phyloP scores from a whole-genome alignment of 2,888 invertebrate species.

The Ptychoptera contaminata region DNA sequence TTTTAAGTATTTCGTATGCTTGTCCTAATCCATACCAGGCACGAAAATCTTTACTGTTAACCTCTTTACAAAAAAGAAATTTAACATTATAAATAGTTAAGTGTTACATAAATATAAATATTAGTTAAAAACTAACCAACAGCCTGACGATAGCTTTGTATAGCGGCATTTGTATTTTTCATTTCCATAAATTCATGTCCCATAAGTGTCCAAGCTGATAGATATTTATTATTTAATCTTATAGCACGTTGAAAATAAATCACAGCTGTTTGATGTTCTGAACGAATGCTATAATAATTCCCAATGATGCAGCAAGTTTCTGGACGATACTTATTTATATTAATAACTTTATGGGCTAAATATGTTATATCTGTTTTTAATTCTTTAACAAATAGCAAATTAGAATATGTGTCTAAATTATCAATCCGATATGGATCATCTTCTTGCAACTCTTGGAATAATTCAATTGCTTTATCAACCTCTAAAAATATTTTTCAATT shows the following conservation, averaged over 20 bases:
- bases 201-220: slow-evolving; percentile 95
- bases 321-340: slow-evolving; percentile 90
- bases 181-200: slow-evolving; percentile 99
- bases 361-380: slow-evolving; percentile 81
- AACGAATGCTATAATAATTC: slow-evolving; percentile 90
- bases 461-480: slow-evolving; percentile 71
- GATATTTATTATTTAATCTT: slow-evolving; percentile 82
- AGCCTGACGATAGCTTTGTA: slow-evolving; percentile 93
- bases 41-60: slow-evolving; percentile 84
- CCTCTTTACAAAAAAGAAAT: slow-evolving; percentile 43
- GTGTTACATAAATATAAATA: background rate
- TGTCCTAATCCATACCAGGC: slow-evolving; percentile 99
- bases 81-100: background rate
- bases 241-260: slow-evolving; percentile 90
- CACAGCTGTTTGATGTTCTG: slow-evolving; percentile 96
- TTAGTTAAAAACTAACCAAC: slow-evolving; percentile 46
- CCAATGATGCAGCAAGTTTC: slow-evolving; percentile 98
- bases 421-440: slow-evolving; percentile 88
- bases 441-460: slow-evolving; percentile 68
- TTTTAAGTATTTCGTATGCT: slow-evolving; percentile 94
- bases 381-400: slow-evolving; percentile 87
- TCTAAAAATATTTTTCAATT: slow-evolving; percentile 39
- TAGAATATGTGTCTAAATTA: slow-evolving; percentile 93
- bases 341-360: slow-evolving; percentile 82
- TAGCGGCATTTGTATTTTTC: slow-evolving; percentile 97